Base-by-base conservation (phyloP, 2,797 vertebrate species). In the Momotus momota region DNA sequence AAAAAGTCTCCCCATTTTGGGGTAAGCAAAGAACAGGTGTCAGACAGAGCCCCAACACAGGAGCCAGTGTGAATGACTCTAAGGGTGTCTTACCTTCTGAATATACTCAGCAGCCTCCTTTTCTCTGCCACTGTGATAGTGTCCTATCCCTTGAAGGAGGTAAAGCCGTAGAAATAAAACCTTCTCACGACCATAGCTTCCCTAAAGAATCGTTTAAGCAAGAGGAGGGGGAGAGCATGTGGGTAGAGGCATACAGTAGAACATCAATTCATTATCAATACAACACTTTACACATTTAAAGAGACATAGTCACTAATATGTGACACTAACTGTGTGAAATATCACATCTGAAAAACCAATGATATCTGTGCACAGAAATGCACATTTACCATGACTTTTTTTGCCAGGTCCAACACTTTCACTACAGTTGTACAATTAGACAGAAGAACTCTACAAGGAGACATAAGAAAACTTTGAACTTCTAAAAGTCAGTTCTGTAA, bases 161-260 rank as follows among this genome's bases (percentile, higher is more conserved):
- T 99, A 98, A 43, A 99, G 98, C 66, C 99, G 98, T 40, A 99
- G 98, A 84, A 99, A 99, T 89, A 99, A 92, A 75, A 99, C 99
- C 90, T 99, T 99, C 97, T 99, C 99, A 90, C 99, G 98, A 72
- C 99, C 99, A 7, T 98, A 98, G 97, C 98, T 99, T 26, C 99
- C 99, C 99, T 99, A 94, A 78, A 95, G 41, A 85, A 45, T 78
- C 46, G 35, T 86, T 93, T 61, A 66, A 79, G 89, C 25, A 91
- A 84, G 81, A 14, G 1, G 8, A 1, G 41, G 14, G 19, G n/a
- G 66, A 69, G 33, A 16, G 15, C 43, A 90, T 1, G 1, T 43
- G 40, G 43, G 55, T 16, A 62, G 16, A 77, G 84, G n/a, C 46
- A 66, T 5, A 62, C 8, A 29, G 43, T n/a, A 90, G 55, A 90